Evolutionary conservation across 23 tunicate genomes (phyloP).

Genomic region (Ascidia mentula): DNA sequence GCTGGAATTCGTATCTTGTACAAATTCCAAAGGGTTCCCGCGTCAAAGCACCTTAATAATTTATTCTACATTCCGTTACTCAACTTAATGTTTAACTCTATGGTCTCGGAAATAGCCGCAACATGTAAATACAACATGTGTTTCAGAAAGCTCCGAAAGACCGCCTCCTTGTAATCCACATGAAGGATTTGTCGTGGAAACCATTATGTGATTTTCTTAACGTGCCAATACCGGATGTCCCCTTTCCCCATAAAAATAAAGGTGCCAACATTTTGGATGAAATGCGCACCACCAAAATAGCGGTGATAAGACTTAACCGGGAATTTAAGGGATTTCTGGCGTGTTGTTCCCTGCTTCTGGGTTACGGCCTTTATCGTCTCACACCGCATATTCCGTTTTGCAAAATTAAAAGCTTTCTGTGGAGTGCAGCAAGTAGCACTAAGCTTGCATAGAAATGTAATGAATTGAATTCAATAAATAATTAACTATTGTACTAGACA

Average conservation of each 20-base stretch:
- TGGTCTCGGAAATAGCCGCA: no score
- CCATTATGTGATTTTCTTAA: neutral
- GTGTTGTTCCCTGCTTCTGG: neutral
- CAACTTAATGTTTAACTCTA: no score
- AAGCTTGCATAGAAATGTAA: no score
- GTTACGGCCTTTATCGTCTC: neutral
- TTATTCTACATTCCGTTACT: no score
- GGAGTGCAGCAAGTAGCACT: no score
- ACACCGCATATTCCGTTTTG: neutral
- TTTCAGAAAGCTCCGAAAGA: conserved; percentile 1
- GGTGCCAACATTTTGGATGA: neutral
- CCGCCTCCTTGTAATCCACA: neutral
- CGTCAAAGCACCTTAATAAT: no score
- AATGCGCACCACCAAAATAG: neutral
- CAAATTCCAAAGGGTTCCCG: no score
- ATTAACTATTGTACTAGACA: no score
- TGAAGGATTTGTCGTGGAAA: neutral
- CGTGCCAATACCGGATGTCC: neutral
- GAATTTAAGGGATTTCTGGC: neutral
- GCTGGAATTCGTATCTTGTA: no score
- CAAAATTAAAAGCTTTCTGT: neutral
- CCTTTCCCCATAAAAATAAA: neutral
- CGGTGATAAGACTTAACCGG: neutral
- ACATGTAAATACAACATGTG: neutral
- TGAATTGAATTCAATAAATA: no score